Percentiles rank a stretch among this genome's conserved stretches.
These are phyloP conservation scores for Chelonoidis abingdonii DNA, from an alignment of 2,113 vertebrate species.

Conservation along the genomic window DNA sequence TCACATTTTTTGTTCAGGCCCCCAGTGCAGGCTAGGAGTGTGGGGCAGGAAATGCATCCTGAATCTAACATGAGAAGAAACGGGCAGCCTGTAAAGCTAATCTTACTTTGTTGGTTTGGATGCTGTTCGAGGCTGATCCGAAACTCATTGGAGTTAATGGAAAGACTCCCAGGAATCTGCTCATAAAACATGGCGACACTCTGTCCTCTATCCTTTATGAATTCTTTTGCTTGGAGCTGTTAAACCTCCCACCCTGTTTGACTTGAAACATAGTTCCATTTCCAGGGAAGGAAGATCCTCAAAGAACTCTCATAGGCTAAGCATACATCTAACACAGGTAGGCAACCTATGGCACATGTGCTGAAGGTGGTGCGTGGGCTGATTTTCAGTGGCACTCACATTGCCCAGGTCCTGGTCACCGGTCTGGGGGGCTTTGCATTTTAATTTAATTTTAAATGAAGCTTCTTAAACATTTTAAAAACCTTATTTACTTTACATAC, in stretches of 20 bases:
- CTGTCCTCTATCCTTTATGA: neutral
- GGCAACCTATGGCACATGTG: no score
- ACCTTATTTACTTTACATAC: no score
- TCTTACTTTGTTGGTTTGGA: neutral
- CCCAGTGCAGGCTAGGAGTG: neutral
- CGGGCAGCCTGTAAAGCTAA: neutral
- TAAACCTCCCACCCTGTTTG: neutral
- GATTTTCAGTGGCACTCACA: no score
- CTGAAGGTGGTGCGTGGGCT: no score
- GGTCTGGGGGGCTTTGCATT: no score
- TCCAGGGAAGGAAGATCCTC: neutral
- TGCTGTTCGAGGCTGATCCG: neutral
- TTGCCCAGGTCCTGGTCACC: no score
- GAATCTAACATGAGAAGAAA: neutral
- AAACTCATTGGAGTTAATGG: neutral
- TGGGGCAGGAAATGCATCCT: neutral
- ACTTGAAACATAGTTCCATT: neutral
- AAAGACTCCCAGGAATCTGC: neutral
- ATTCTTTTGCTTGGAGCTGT: neutral
- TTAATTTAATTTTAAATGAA: no score
- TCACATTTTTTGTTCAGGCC: neutral
- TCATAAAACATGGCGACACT: neutral
- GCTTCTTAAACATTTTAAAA: no score
- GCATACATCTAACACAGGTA: neutral
- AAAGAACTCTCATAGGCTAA: neutral